These are phyloP conservation scores for Calosoma granatense DNA, from an alignment of 1,140 invertebrate species.

Conservation along the genomic window DNA sequence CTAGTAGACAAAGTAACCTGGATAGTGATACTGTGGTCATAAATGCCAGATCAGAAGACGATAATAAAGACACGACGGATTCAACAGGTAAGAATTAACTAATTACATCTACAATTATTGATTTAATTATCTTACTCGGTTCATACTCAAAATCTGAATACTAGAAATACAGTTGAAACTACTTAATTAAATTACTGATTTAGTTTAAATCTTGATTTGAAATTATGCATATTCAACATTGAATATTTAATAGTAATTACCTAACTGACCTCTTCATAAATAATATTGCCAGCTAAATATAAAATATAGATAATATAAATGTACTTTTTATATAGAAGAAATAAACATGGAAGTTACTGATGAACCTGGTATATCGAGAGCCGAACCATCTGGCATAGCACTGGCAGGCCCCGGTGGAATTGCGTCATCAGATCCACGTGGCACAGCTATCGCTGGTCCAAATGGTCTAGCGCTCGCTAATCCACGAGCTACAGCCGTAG, in stretches of 20 bases:
- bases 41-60: slow-evolving; percentile 19
- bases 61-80: slow-evolving; percentile 16
- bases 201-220: no score
- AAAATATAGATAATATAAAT: no score
- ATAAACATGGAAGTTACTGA: slow-evolving; percentile 1
- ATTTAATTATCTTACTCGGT: no score
- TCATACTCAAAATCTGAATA: no score
- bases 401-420: slow-evolving; percentile 38
- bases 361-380: slow-evolving; percentile 35
- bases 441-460: slow-evolving; percentile 36
- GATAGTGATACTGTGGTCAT: slow-evolving; percentile 23
- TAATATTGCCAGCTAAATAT: no score
- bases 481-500: slow-evolving; percentile 38
- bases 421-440: slow-evolving; percentile 35
- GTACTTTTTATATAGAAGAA: no score
- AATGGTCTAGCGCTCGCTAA: slow-evolving; percentile 37
- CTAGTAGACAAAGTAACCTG: neutral
- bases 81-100: neutral
- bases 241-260: no score
- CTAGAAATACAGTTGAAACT: no score
- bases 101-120: no score
- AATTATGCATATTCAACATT: no score
- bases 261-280: no score
- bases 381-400: slow-evolving; percentile 36
- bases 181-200: no score